phyloP scores from a whole-genome alignment of 2,888 invertebrate genomes.

The Malthinus seriepunctatus region DNA sequence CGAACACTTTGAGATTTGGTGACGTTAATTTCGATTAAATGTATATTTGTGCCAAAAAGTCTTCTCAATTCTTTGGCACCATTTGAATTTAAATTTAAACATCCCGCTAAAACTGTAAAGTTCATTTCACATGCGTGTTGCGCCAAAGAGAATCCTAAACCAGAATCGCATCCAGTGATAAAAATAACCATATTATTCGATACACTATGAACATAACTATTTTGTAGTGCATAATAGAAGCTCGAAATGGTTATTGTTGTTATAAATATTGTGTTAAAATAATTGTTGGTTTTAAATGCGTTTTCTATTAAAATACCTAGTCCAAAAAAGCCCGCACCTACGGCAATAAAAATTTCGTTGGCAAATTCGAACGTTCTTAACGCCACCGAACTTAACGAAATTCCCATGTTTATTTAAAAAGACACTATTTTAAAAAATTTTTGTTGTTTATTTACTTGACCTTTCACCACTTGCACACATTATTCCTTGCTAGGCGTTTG shows the following conservation, averaged over 20 bases:
- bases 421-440: not conserved
- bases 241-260: constrained; percentile 42
- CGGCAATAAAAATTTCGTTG: constrained; percentile 49
- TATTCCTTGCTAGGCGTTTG: not conserved
- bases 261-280: constrained; percentile 43
- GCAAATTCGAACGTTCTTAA: constrained; percentile 44
- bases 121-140: constrained; percentile 65
- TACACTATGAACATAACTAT: constrained; percentile 35
- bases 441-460: not conserved
- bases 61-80: constrained; percentile 62
- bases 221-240: constrained; percentile 42
- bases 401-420: not conserved
- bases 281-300: constrained; percentile 43
- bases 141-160: constrained; percentile 76
- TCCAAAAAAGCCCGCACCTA: constrained; percentile 49
- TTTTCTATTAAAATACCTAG: constrained; percentile 44
- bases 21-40: constrained; percentile 67
- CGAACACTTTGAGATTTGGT: constrained; percentile 63
- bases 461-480: not conserved
- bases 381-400: constrained; percentile 16
- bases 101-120: constrained; percentile 77
- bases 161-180: constrained; percentile 86
- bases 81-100: constrained; percentile 62
- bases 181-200: constrained; percentile 59
- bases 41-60: constrained; percentile 49